These are phyloP conservation scores for Oenanthe oenanthe DNA, from an alignment of 2,113 vertebrate genomes.

Conservation along the genomic window DNA sequence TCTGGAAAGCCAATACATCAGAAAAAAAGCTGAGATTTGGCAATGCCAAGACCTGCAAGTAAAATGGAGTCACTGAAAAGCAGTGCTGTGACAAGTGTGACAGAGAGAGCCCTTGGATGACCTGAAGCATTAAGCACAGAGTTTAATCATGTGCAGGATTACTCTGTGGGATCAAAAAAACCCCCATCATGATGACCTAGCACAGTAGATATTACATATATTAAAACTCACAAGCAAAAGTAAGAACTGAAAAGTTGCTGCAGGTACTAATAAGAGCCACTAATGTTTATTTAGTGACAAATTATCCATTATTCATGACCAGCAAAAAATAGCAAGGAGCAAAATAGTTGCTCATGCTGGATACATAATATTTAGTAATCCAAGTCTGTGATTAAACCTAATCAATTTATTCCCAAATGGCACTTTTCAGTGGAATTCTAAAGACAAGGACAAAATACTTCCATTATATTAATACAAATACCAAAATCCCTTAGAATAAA, in stretches of 20 bases:
- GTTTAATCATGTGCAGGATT: neutral
- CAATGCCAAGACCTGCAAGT: neutral
- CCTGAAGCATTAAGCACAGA: neutral
- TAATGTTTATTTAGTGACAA: slow-evolving; percentile 36
- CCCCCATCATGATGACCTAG: neutral
- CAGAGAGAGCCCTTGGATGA: neutral
- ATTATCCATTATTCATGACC: slow-evolving; percentile 29
- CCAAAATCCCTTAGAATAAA: neutral
- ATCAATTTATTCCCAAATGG: slow-evolving; percentile 2
- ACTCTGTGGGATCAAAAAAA: neutral
- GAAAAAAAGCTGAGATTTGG: neutral
- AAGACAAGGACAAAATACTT: neutral
- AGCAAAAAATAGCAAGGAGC: neutral
- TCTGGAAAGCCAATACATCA: neutral
- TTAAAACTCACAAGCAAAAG: neutral
- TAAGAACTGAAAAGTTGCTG: neutral
- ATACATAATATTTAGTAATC: neutral
- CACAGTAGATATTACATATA: neutral
- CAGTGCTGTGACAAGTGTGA: neutral
- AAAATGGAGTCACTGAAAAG: neutral
- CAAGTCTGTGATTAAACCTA: slow-evolving; percentile 18
- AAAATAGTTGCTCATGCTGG: slow-evolving; percentile 16
- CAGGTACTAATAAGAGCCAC: neutral
- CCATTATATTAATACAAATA: neutral
- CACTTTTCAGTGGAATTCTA: neutral